Base-by-base conservation (phyloP, 1,140 invertebrate species). In the Geopemphigus sp. region DNA sequence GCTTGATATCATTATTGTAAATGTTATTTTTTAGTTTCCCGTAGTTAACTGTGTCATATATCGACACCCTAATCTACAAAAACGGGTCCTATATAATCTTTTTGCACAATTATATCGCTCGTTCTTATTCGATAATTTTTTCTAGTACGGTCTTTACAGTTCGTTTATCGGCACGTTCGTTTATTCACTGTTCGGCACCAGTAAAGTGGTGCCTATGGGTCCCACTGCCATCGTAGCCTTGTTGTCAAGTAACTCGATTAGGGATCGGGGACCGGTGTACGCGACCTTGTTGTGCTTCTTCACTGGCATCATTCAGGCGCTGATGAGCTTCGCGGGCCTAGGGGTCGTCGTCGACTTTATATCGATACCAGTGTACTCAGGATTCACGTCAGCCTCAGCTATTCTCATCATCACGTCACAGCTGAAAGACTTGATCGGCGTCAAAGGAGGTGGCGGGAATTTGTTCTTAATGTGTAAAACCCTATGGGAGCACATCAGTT, bases 281-380 rank as follows among this genome's bases (percentile, higher is more conserved):
- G 94, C 95, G 0, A 89, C 96, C 10, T 85, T 97, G 5, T 86
- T 97, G 3, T 91, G 90, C 80, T 92, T 98, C 81, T 85, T 96
- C 0, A 88, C 88, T 22, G 96, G 96, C 1, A 83, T 93, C 32
- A 88, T 97, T 1, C 92, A 95, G 83, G 84, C 96, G 5, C 82
- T 94, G 6, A 94, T 96, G 92, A 95, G 95, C 1, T 84, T 96
- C 24, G 89, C 96, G 47, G 94, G 96, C 61, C 87, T 97, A 82
- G 94, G 95, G 63, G 96, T 97, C 84, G 87, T 98, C 47, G 92
- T 97, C 64, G 94, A 97, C 85, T 98, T 96, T 85, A 94, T 98
- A 1, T 96, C 94, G 0, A 92, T 93, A 8, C 94, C 95, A 0
- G 95, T 97, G 0, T 95, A 95, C n/a, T 95, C 93, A 11, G 94